Percentiles rank a stretch among this genome's conserved stretches.
These are phyloP conservation scores for Lycocerus yunnanus DNA, from an alignment of 2,888 invertebrate species.

Conservation along the genomic window DNA sequence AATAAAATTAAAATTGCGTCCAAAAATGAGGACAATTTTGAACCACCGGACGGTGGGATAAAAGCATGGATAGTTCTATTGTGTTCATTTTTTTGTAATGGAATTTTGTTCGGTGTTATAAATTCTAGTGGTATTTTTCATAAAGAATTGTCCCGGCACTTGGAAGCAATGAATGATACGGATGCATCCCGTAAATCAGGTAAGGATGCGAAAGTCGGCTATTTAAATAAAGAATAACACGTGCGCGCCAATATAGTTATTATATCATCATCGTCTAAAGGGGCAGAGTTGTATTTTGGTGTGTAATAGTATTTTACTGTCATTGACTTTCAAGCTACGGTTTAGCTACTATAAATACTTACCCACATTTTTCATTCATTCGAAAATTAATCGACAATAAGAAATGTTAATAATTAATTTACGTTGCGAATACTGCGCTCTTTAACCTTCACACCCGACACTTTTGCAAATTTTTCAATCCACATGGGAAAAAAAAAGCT, in stretches of 20 bases:
- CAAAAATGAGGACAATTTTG: conserved; percentile 37
- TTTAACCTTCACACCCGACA: not conserved
- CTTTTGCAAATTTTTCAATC: not conserved
- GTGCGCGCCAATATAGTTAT: not conserved
- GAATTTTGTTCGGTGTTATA: conserved; percentile 87
- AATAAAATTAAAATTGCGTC: conserved; percentile 6
- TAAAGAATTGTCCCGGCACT: conserved; percentile 66
- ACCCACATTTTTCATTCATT: not conserved
- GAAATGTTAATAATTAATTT: not conserved
- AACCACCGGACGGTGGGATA: conserved; percentile 77
- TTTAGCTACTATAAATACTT: not conserved
- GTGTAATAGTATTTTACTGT: not conserved
- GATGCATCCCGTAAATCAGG: conserved; percentile 83
- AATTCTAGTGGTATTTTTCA: conserved; percentile 87
- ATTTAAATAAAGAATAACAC: not conserved
- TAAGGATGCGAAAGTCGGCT: conserved; percentile 56
- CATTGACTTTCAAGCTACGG: not conserved
- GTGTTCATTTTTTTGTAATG: conserved; percentile 87
- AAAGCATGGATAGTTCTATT: conserved; percentile 83
- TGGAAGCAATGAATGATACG: conserved; percentile 65
- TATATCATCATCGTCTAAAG: not conserved
- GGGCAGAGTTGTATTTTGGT: not conserved
- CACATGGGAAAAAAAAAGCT: not conserved
- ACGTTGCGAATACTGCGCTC: not conserved
- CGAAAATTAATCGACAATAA: not conserved